Percentiles rank a stretch among this genome's conserved stretches.
Evolutionary conservation across 2,888 invertebrate genomes (phyloP).

Genomic region (Diarsia dahlii): DNA sequence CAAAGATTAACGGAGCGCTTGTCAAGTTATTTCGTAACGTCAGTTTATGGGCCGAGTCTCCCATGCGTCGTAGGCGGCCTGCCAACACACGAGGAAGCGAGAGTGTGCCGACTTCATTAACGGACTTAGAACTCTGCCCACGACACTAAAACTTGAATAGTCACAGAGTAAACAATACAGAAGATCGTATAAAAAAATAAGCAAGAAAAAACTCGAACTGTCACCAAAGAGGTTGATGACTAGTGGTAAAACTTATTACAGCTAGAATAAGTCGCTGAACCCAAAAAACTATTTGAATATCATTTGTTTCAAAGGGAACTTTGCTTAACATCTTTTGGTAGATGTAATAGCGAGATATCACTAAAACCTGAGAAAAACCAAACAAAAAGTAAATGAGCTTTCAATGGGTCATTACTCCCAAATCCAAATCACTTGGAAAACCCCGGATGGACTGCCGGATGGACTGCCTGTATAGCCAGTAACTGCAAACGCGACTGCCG

Average conservation of each 20-base stretch:
- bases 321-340: not conserved
- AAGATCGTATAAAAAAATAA: not conserved
- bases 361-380: not conserved
- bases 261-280: not conserved
- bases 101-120: slow-evolving; percentile 63
- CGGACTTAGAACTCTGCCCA: slow-evolving; percentile 52
- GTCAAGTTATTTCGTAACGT: slow-evolving; percentile 61
- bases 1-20: slow-evolving; percentile 44
- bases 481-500: too few species aligned
- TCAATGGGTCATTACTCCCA: not conserved
- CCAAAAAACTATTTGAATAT: too few species aligned
- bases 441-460: too few species aligned
- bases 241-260: not conserved
- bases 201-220: not conserved
- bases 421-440: not conserved
- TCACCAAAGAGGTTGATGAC: not conserved
- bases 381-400: not conserved
- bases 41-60: slow-evolving; percentile 57
- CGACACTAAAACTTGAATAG: slow-evolving; percentile 16
- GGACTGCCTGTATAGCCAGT: too few species aligned
- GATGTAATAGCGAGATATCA: not conserved
- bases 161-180: slow-evolving; percentile 29
- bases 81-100: slow-evolving; percentile 58
- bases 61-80: slow-evolving; percentile 53
- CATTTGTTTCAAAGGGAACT: not conserved